Percentiles rank a stretch among this genome's conserved stretches.
Conservation (phyloP, 2,797 vertebrate genomes). For the Lophotriccus pileatus region DNA sequence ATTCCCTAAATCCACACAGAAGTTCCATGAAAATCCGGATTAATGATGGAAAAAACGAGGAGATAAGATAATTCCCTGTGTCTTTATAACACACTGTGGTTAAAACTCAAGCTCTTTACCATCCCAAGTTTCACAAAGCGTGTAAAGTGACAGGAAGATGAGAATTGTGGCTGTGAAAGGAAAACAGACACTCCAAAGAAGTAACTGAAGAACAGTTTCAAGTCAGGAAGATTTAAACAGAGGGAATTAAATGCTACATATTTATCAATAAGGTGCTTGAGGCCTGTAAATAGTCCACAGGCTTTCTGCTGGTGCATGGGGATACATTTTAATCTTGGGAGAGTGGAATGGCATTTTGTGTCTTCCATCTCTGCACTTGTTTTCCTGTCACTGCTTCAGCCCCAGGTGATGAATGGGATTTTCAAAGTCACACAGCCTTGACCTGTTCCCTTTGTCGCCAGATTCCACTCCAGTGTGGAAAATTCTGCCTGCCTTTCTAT, state of each 20-base stretch:
- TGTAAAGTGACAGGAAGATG: not conserved
- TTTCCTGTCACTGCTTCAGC: not conserved
- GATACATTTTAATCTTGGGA: not conserved
- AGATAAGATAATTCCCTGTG: not conserved
- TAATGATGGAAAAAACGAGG: not conserved
- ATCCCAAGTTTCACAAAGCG: not conserved
- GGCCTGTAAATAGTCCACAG: not conserved
- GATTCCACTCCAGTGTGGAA: not conserved
- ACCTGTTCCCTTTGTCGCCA: not conserved
- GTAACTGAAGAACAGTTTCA: not conserved
- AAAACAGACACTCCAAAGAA: not conserved
- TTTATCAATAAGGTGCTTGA: not conserved
- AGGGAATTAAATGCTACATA: not conserved
- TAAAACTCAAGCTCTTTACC: not conserved
- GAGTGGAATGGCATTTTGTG: not conserved
- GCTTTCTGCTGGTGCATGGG: not conserved
- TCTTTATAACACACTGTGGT: not conserved
- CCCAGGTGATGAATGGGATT: not conserved
- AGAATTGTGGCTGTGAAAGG: not conserved
- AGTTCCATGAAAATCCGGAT: not conserved
- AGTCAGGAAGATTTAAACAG: not conserved
- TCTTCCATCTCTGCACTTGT: not conserved
- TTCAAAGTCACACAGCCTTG: constrained; percentile 29
- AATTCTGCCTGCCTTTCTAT: constrained; percentile 4
- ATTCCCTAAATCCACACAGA: not conserved